Evolutionary conservation across 2,797 vertebrate species (phyloP), one percentile per base, ranked within the genome.

Genomic region (Discoglossus pictus): DNA sequence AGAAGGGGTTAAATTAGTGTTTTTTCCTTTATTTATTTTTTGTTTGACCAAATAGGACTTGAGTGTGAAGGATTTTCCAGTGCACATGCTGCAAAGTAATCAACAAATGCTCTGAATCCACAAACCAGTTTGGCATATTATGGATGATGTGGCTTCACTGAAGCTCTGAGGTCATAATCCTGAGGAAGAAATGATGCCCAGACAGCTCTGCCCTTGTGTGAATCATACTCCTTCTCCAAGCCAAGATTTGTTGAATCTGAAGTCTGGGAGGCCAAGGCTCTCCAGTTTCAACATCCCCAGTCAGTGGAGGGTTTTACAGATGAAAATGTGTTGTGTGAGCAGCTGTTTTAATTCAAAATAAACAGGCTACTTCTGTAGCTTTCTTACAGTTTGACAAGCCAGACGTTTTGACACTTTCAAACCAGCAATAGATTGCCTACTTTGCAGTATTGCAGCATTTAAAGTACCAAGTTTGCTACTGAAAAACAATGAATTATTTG

Each of bases 191-290:
- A 58, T 52, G 24, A 35, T 64, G 61, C 60, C 51, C 68, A 63
- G 60, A 70, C 68, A 63, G 59, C 60, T 63, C 68, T 50, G 68
- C 68, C 68, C 68, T 64, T 64, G 52, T 64, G 35, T 71, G 68
- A 71, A 59, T 71, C 68, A 71, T 52, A 20, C 65, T n/a, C 36
- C 18, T 27, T 58, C 52, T 18, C 67, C 7, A 10, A 62, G 59
- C 67, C 67, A 62, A 70, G 50, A 53, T 68, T 61, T 54, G 54
- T 34, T 15, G 23, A 47, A 70, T 62, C 60, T 51, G 3, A 51
- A 40, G 60, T 63, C 53, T 64, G 36, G 61, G 61, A 71, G 68
- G 61, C 61, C 68, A 71, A 59, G 52, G 53, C 61, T 59, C 61
- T 51, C 53, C 43, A 58, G 44, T 58, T 51, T 58, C 60, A 38